A percentile compares a stretch with the other conserved stretches of the same genome.
These are phyloP conservation scores for Penaeus japonicus DNA, from an alignment of 1,140 invertebrate genomes.

Conservation along the genomic window DNA sequence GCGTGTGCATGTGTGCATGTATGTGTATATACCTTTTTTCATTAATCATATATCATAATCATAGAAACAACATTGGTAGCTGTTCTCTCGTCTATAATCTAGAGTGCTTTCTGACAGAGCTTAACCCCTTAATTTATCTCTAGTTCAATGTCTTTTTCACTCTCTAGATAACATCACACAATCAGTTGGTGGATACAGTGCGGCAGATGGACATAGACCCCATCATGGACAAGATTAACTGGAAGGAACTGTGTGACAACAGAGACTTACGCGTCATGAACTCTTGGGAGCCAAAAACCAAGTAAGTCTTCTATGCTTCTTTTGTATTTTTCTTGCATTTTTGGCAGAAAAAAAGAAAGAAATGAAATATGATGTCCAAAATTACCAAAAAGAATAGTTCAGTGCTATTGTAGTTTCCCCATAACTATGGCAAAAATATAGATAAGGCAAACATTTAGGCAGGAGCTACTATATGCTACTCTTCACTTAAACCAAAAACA, in stretches of 20 bases:
- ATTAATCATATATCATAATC: too few species aligned
- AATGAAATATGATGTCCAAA: background rate
- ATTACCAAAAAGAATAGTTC: too few species aligned
- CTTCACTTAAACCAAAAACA: too few species aligned
- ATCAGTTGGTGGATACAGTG: slow-evolving; percentile 32
- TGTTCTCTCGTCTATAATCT: background rate
- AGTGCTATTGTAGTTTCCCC: too few species aligned
- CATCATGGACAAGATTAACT: slow-evolving; percentile 68
- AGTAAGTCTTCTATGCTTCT: slow-evolving; percentile 60
- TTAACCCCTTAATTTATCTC: background rate
- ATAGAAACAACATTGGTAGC: too few species aligned
- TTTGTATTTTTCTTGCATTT: too few species aligned
- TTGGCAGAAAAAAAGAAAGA: too few species aligned
- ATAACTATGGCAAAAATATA: too few species aligned
- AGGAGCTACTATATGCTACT: too few species aligned
- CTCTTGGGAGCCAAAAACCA: slow-evolving; percentile 62
- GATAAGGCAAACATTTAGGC: too few species aligned
- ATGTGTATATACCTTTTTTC: too few species aligned
- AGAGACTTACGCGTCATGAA: slow-evolving; percentile 67
- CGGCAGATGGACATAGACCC: slow-evolving; percentile 69
- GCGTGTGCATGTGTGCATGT: too few species aligned
- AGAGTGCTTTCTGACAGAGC: background rate
- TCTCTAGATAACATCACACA: slow-evolving; percentile 61
- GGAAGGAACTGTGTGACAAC: slow-evolving; percentile 70
- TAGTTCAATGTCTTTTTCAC: background rate